These are phyloP conservation scores for Eristalis intricaria DNA, from an alignment of 2,888 invertebrate genomes.

Conservation along the genomic window DNA sequence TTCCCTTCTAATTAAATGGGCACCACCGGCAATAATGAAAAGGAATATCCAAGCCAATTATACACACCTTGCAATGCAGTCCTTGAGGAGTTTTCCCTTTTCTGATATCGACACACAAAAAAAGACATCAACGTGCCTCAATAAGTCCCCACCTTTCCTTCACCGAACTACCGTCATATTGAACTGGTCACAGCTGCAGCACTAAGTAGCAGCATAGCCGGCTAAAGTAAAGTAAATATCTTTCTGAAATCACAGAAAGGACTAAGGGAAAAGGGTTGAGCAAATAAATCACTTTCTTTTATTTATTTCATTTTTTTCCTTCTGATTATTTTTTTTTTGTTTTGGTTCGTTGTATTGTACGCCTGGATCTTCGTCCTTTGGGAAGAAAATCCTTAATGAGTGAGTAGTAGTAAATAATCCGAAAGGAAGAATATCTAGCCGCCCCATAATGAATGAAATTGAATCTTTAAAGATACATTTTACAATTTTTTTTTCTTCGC, in stretches of 20 bases:
- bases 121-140: slow-evolving; percentile 64
- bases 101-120: slow-evolving; percentile 47
- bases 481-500: slow-evolving; percentile 37
- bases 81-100: slow-evolving; percentile 42
- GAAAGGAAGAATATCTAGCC: slow-evolving; percentile 61
- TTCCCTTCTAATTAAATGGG: slow-evolving; percentile 53
- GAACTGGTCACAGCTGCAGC: slow-evolving; percentile 71
- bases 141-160: slow-evolving; percentile 27
- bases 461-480: slow-evolving; percentile 71
- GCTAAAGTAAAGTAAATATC: slow-evolving; percentile 63
- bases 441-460: slow-evolving; percentile 67
- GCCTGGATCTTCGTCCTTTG: slow-evolving; percentile 46
- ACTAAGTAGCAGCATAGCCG: slow-evolving; percentile 61
- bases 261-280: slow-evolving; percentile 75
- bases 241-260: slow-evolving; percentile 63
- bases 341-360: slow-evolving; percentile 50
- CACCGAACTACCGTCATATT: slow-evolving; percentile 61
- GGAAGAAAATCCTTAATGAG: slow-evolving; percentile 65
- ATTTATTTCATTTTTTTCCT: slow-evolving; percentile 60
- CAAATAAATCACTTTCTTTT: slow-evolving; percentile 79
- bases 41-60: slow-evolving; percentile 55
- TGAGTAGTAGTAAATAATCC: slow-evolving; percentile 71
- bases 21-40: slow-evolving; percentile 53
- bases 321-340: slow-evolving; percentile 54
- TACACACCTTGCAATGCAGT: slow-evolving; percentile 55